Evolutionary conservation across 2,888 invertebrate genomes (phyloP).

Genomic region (Mimumesa dahlbomi): DNA sequence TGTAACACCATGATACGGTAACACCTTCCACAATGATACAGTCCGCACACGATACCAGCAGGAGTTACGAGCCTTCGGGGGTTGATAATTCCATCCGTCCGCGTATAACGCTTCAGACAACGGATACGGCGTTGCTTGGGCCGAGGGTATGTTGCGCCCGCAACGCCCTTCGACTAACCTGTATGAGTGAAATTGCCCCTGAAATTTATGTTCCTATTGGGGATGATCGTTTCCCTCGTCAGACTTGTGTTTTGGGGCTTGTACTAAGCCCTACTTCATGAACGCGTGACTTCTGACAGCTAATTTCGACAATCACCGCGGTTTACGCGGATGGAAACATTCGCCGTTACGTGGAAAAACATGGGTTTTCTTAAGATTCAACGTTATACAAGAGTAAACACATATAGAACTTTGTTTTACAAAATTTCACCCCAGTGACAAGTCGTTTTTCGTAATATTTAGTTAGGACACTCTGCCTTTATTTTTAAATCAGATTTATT

Average conservation of each 20-base stretch:
- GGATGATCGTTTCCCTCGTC: constrained; percentile 59
- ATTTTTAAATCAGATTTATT: no score
- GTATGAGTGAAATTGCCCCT: constrained; percentile 62
- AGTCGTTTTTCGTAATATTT: no score
- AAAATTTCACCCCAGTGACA: no score
- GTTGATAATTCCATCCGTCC: constrained; percentile 71
- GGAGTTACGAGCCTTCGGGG: constrained; percentile 75
- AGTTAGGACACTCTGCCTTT: no score
- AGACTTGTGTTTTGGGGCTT: constrained; percentile 25
- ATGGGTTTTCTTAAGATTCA: neutral
- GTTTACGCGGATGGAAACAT: neutral
- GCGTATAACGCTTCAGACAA: constrained; percentile 56
- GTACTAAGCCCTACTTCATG: constrained; percentile 1
- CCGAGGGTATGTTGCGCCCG: constrained; percentile 25
- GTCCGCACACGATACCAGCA: constrained; percentile 42
- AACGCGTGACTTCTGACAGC: constrained; percentile 14
- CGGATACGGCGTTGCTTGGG: constrained; percentile 51
- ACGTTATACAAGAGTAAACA: no score
- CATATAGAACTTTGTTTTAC: no score
- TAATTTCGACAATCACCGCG: constrained; percentile 18
- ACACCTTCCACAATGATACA: constrained; percentile 43
- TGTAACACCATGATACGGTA: no score
- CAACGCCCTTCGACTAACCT: constrained; percentile 44
- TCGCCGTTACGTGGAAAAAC: neutral
- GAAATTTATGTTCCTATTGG: constrained; percentile 65